These are phyloP conservation scores for Chrysoperla carnea DNA, from an alignment of 1,140 invertebrate genomes.

Conservation along the genomic window DNA sequence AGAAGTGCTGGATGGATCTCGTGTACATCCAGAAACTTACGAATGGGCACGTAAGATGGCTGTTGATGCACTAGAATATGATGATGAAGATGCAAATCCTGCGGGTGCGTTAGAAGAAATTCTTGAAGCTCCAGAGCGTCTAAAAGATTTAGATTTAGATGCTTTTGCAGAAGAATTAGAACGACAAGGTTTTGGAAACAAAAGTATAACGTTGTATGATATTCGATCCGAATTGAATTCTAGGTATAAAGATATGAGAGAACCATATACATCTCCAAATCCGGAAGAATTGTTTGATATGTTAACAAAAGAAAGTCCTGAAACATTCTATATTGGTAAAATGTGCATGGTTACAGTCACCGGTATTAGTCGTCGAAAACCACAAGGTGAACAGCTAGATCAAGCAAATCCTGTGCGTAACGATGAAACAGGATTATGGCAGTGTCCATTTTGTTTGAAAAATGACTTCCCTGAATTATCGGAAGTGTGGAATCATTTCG, in stretches of 20 bases:
- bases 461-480: constrained; percentile 90
- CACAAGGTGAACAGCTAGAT: constrained; percentile 83
- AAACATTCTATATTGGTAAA: constrained; percentile 89
- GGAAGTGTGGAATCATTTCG: constrained; percentile 98
- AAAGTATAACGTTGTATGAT: constrained; percentile 93
- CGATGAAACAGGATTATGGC: constrained; percentile 87
- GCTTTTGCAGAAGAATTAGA: constrained; percentile 97
- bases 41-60: constrained; percentile 99
- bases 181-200: constrained; percentile 66
- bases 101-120: constrained; percentile 95
- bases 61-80: constrained; percentile 95
- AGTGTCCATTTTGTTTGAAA: constrained; percentile 93
- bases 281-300: constrained; percentile 86
- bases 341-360: constrained; percentile 58
- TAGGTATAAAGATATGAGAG: constrained; percentile 86
- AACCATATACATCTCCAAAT: constrained; percentile 58
- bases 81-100: constrained; percentile 90
- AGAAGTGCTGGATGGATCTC: constrained; percentile 66
- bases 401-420: constrained; percentile 88
- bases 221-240: constrained; percentile 91
- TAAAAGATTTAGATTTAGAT: constrained; percentile 95
- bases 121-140: constrained; percentile 80
- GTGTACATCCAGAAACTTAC: constrained; percentile 97
- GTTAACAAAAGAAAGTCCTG: constrained; percentile 89
- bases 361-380: constrained; percentile 70